Base-by-base conservation (phyloP, 2,113 vertebrate genomes). In the Peromyscus maniculatus region DNA sequence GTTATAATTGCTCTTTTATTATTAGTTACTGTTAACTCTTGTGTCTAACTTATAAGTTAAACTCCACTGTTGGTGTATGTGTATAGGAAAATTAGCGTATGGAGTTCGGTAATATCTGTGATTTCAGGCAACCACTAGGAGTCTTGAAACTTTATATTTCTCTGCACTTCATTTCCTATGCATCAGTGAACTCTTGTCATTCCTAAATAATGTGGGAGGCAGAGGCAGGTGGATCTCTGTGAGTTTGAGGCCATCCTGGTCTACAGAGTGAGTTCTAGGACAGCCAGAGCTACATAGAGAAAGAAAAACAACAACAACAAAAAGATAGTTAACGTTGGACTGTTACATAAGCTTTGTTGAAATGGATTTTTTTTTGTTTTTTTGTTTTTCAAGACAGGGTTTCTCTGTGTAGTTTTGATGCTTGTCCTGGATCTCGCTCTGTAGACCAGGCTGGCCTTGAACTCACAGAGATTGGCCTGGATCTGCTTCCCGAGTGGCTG, bases 101-200 rank as follows among this genome's bases (percentile, higher is more conserved):
- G 33, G n/a, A 86, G n/a, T 33, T 59, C 1, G 19, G 52, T 75
- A 62, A 26, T 46, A 59, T 75, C 26, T 49, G 24, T 74, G n/a
- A 55, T 43, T 89, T 78, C 28, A 64, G 8, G 19, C 39, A 64
- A 24, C 39, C 39, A 33, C 26, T 64, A 5, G 57, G 69, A 12
- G 57, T 89, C 69, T 89, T 75, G 8, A 52, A 74, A 21, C 15
- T 59, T 43, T 59, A n/a, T 87, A 16, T 90, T 94, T 87, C n/a
- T 91, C 22, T 91, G 28, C 3, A n/a, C 80, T 7, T 91, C 33
- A 55, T 94, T 94, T 93, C 87, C 21, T 94, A 1, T 86, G 13
- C 28, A 57, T 94, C 12, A 83, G 0, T 77, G 43, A 71, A 77
- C 8, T 79, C 92, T 77, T 87, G 52, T 89, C 52, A 78, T 59